Evolutionary conservation across 1,140 invertebrate species (phyloP).

Genomic region (Lamellibrachia luymesi): DNA sequence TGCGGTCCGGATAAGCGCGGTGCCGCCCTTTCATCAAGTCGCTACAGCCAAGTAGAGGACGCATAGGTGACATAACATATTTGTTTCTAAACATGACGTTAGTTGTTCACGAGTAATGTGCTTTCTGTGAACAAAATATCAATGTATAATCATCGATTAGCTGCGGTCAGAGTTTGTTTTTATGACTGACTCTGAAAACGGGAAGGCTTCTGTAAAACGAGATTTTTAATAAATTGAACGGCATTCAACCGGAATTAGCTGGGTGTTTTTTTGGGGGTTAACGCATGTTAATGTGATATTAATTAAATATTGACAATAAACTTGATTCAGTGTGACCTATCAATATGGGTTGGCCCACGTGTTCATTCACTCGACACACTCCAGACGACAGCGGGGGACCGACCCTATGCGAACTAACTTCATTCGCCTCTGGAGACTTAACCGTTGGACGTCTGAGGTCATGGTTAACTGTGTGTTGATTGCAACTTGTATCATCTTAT

Average conservation of each 20-base stretch:
- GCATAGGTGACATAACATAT: background rate
- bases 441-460: background rate
- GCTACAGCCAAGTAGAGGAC: background rate
- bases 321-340: background rate
- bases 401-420: background rate
- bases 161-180: background rate
- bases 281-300: background rate
- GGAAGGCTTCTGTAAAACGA: background rate
- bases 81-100: background rate
- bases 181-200: too few species aligned
- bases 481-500: background rate
- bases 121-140: background rate
- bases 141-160: background rate
- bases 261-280: background rate
- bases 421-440: background rate
- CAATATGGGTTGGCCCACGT: background rate
- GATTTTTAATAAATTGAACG: background rate
- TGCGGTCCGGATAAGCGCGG: constrained; percentile 22
- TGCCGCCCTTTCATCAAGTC: constrained; percentile 19
- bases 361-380: background rate
- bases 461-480: background rate
- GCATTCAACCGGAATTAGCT: background rate
- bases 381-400: background rate
- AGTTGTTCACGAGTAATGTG: background rate
- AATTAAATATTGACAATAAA: background rate